Evolutionary conservation across 2,113 vertebrate species (phyloP).

Genomic region (Bubalus kerabau): DNA sequence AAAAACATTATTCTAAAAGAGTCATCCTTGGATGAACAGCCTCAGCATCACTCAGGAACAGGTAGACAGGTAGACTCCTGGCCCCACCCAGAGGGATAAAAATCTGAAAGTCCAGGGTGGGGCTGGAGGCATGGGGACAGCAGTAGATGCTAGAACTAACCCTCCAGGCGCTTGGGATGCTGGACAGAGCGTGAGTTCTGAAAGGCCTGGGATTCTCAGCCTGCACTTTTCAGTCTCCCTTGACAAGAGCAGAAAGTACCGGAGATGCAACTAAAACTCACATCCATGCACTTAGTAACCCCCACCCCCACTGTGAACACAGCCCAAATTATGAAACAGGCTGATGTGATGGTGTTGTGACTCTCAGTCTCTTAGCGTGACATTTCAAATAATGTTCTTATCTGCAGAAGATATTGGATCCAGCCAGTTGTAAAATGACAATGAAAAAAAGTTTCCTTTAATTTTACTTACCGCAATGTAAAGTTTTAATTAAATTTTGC

Average conservation of each 20-base stretch:
- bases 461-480: neutral
- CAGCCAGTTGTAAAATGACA: neutral
- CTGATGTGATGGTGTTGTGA: too few species aligned
- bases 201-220: neutral
- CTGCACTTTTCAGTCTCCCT: neutral
- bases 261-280: neutral
- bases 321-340: neutral
- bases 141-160: neutral
- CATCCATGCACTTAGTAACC: neutral
- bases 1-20: neutral
- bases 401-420: neutral
- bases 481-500: slow-evolving; percentile 25
- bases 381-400: neutral
- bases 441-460: neutral
- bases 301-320: neutral
- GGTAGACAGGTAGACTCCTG: neutral
- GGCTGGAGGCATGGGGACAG: neutral
- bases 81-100: neutral
- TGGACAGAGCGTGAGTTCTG: neutral
- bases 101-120: neutral
- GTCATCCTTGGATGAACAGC: neutral
- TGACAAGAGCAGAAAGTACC: neutral
- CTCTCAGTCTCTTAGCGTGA: neutral
- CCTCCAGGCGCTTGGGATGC: neutral
- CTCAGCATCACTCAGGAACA: too few species aligned